These are phyloP conservation scores for Scolopax mira DNA, from an alignment of 2,113 vertebrate genomes.

Conservation along the genomic window DNA sequence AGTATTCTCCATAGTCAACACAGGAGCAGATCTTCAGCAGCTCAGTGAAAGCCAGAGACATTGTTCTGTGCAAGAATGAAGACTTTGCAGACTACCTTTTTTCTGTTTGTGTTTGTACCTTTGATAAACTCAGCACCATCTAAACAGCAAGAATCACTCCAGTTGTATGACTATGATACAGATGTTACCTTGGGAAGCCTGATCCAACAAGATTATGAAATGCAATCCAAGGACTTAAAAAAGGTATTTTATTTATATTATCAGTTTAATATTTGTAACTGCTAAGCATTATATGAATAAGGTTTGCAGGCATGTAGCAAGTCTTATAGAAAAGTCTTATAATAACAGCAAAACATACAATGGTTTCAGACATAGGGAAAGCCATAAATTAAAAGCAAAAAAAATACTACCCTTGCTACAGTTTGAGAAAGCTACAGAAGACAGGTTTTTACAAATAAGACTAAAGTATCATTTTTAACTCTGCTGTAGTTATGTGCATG, in stretches of 20 bases:
- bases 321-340: neutral
- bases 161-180: constrained; percentile 59
- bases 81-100: constrained; percentile 72
- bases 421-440: neutral
- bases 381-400: constrained; percentile 26
- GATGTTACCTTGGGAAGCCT: constrained; percentile 55
- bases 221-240: constrained; percentile 65
- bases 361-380: neutral
- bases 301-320: constrained; percentile 6
- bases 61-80: constrained; percentile 74
- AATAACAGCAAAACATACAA: neutral
- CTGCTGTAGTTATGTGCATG: neutral
- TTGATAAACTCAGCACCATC: constrained; percentile 78
- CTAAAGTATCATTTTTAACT: neutral
- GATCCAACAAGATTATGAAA: constrained; percentile 69
- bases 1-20: constrained; percentile 64
- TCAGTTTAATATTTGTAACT: constrained; percentile 24
- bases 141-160: constrained; percentile 50
- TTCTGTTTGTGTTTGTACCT: constrained; percentile 77
- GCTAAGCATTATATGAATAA: neutral
- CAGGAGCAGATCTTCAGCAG: constrained; percentile 53
- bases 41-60: constrained; percentile 58
- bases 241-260: constrained; percentile 74
- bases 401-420: neutral
- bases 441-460: neutral